phyloP scores from a whole-genome alignment of 2,888 invertebrate genomes.

The Pinctada fucata region DNA sequence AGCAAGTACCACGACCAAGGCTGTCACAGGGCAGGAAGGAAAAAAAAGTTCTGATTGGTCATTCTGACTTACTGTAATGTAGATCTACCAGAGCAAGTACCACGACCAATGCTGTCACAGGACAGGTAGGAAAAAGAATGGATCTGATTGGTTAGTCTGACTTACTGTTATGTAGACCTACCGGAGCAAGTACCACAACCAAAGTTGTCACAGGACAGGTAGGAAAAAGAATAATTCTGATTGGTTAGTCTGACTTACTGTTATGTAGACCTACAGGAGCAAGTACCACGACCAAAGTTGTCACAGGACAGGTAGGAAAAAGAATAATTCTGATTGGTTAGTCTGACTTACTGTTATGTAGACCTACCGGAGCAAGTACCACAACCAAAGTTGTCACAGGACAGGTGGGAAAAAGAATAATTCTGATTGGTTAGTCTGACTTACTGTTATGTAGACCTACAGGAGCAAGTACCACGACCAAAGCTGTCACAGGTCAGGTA shows the following conservation, averaged over 20 bases:
- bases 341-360: slow-evolving; percentile 82
- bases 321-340: no score
- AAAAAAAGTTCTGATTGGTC: not conserved
- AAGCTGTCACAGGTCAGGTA: slow-evolving; percentile 72
- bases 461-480: slow-evolving; percentile 69
- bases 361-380: slow-evolving; percentile 78
- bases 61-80: slow-evolving; percentile 82
- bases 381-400: slow-evolving; percentile 62
- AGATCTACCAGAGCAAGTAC: slow-evolving; percentile 78
- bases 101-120: slow-evolving; percentile 61
- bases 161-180: slow-evolving; percentile 84
- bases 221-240: slow-evolving; percentile 1
- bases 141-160: no score
- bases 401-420: slow-evolving; percentile 64
- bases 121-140: slow-evolving; percentile 67
- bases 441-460: slow-evolving; percentile 84
- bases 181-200: slow-evolving; percentile 69
- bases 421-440: no score
- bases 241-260: no score
- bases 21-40: slow-evolving; percentile 72
- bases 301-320: no score
- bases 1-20: slow-evolving; percentile 63
- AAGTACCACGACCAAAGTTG: no score
- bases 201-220: slow-evolving; percentile 72
- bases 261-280: no score